Percentiles rank a stretch among this genome's conserved stretches.
Evolutionary conservation across 1,140 invertebrate species (phyloP).

Genomic region (Drosophila micromelanica): DNA sequence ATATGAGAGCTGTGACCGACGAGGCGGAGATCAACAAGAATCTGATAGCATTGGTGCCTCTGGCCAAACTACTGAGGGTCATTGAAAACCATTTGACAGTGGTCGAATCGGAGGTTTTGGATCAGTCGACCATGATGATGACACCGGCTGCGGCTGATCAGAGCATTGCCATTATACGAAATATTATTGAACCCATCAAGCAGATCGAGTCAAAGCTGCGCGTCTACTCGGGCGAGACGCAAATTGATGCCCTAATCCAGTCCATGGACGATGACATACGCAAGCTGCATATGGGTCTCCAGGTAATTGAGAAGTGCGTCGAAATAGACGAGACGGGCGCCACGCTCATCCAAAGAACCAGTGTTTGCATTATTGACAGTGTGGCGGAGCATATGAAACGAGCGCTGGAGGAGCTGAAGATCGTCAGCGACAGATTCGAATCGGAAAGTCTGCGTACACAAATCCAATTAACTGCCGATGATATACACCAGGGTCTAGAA

Average conservation of each 20-base stretch:
- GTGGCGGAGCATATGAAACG: conserved; percentile 86
- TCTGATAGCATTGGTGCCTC: conserved; percentile 63
- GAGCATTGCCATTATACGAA: conserved; percentile 88
- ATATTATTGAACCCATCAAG: conserved; percentile 87
- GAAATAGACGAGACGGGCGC: conserved; percentile 87
- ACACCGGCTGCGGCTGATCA: conserved; percentile 87
- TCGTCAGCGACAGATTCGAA: conserved; percentile 74
- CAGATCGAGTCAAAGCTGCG: conserved; percentile 87
- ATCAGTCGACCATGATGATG: conserved; percentile 87
- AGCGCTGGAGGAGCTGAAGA: conserved; percentile 85
- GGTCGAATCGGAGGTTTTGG: conserved; percentile 87
- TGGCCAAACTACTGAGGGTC: conserved; percentile 70
- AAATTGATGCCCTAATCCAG: conserved; percentile 85
- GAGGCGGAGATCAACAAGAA: conserved; percentile 74
- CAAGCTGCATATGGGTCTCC: conserved; percentile 87
- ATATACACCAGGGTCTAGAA: conserved; percentile 85
- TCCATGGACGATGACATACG: conserved; percentile 87
- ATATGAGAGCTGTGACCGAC: conserved; percentile 61
- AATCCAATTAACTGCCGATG: conserved; percentile 84
- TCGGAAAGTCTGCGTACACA: conserved; percentile 76
- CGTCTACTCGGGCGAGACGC: conserved; percentile 83
- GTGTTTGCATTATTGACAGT: conserved; percentile 87
- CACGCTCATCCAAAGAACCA: conserved; percentile 88
- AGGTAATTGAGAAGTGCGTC: conserved; percentile 88
- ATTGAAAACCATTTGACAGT: conserved; percentile 85